Evolutionary conservation across 2,797 vertebrate genomes (phyloP).

Genomic region (Chiloscyllium punctatum): DNA sequence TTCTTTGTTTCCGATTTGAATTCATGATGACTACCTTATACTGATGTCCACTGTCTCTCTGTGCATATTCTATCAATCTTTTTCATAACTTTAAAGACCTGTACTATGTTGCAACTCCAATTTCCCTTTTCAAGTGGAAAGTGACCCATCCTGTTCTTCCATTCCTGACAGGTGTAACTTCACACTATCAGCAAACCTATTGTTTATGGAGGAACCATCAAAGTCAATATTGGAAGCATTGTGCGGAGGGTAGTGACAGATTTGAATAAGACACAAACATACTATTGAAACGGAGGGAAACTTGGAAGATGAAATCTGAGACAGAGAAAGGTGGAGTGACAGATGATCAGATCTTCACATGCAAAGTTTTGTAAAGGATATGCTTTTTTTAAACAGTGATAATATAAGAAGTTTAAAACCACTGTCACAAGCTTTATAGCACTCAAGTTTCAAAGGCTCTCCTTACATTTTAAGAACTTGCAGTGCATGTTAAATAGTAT

Average conservation of each 20-base stretch:
- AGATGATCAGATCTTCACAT: too few relatives aligned
- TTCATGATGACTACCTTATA: neutral
- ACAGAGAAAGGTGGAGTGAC: neutral
- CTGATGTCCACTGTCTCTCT: neutral
- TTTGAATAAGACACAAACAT: neutral
- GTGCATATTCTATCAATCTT: neutral
- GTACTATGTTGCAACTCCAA: too few relatives aligned
- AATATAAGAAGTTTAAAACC: neutral
- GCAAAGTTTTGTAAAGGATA: neutral
- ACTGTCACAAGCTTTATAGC: neutral
- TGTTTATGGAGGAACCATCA: neutral
- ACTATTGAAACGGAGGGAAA: neutral
- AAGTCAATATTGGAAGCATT: neutral
- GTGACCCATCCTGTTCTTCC: neutral
- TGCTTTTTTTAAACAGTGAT: neutral
- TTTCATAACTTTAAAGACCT: neutral
- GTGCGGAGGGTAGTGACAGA: neutral
- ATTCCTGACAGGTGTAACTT: neutral
- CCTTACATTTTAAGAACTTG: neutral
- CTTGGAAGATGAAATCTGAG: neutral
- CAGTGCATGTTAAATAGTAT: neutral
- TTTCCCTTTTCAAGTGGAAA: neutral
- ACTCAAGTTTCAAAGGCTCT: neutral
- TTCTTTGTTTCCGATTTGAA: neutral
- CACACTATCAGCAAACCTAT: neutral